Percentiles rank a stretch among this genome's conserved stretches.
Conservation (phyloP, 2,113 vertebrate genomes). For the Oenanthe melanoleuca region DNA sequence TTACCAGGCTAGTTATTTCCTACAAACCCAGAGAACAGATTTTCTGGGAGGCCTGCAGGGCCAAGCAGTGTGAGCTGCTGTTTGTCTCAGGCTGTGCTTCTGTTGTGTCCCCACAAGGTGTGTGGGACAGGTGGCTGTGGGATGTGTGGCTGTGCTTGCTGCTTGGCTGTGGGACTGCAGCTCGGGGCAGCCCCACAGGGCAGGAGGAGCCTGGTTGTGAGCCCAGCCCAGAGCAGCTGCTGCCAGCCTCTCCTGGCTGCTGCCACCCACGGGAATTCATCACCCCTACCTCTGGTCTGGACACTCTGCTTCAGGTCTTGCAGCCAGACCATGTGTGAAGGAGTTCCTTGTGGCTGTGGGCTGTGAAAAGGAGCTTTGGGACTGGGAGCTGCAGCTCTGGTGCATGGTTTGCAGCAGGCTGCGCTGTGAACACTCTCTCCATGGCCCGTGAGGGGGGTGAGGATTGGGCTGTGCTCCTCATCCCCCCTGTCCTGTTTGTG, state of each 20-base stretch:
- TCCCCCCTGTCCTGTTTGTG: background rate
- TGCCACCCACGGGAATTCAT: background rate
- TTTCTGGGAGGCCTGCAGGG: background rate
- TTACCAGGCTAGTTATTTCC: background rate
- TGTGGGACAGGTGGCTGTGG: background rate
- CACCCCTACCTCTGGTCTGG: fast-evolving
- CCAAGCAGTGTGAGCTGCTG: background rate
- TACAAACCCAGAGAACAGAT: background rate
- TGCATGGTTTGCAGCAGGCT: background rate
- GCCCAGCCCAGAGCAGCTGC: background rate
- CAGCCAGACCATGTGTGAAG: background rate
- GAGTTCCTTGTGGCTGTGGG: background rate
- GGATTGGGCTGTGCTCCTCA: background rate
- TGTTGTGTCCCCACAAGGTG: fast-evolving
- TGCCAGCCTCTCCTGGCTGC: background rate
- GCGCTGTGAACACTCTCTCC: background rate
- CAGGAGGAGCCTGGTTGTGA: background rate
- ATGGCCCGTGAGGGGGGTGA: fast-evolving
- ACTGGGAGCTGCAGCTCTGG: background rate
- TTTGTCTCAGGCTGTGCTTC: fast-evolving
- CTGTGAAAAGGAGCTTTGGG: background rate
- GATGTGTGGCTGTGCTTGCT: background rate
- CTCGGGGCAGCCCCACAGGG: background rate
- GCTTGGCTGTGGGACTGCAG: background rate
- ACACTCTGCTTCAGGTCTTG: background rate